These are phyloP conservation scores for Paedocypris sp. DNA, from an alignment of 2,113 vertebrate species.

Conservation along the genomic window DNA sequence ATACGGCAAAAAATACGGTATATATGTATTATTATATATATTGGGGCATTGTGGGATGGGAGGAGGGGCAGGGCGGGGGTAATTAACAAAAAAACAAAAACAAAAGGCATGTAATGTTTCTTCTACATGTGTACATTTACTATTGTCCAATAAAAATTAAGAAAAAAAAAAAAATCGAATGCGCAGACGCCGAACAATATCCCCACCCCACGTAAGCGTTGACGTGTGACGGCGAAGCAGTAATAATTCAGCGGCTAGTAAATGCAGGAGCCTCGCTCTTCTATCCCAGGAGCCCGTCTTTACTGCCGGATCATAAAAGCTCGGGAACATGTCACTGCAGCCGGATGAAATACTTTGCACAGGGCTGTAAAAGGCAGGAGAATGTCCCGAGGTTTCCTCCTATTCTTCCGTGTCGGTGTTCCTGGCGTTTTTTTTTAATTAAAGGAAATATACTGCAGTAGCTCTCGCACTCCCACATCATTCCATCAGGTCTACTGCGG, in stretches of 20 bases:
- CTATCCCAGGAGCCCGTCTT: slow-evolving; percentile 23
- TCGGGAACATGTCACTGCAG: slow-evolving; percentile 41
- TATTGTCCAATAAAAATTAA: too few relatives aligned
- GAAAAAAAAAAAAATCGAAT: background rate
- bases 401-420: slow-evolving; percentile 31
- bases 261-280: slow-evolving; percentile 21
- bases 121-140: too few relatives aligned
- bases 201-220: slow-evolving; percentile 4
- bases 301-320: slow-evolving; percentile 32
- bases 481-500: slow-evolving; percentile 35
- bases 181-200: slow-evolving; percentile 15
- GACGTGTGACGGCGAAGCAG: slow-evolving; percentile 6
- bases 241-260: slow-evolving; percentile 35
- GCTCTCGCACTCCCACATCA: slow-evolving; percentile 35
- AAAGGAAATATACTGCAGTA: slow-evolving; percentile 36
- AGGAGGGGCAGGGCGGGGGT: too few relatives aligned
- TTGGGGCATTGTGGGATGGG: too few relatives aligned
- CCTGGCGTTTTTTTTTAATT: slow-evolving; percentile 46
- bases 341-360: slow-evolving; percentile 49
- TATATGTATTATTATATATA: too few relatives aligned
- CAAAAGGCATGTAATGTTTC: too few relatives aligned
- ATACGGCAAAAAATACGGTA: too few relatives aligned
- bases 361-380: slow-evolving; percentile 43
- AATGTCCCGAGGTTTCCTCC: slow-evolving; percentile 35
- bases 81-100: too few relatives aligned